phyloP scores from a whole-genome alignment of 1,140 invertebrate species.

The Orussus abietinus region DNA sequence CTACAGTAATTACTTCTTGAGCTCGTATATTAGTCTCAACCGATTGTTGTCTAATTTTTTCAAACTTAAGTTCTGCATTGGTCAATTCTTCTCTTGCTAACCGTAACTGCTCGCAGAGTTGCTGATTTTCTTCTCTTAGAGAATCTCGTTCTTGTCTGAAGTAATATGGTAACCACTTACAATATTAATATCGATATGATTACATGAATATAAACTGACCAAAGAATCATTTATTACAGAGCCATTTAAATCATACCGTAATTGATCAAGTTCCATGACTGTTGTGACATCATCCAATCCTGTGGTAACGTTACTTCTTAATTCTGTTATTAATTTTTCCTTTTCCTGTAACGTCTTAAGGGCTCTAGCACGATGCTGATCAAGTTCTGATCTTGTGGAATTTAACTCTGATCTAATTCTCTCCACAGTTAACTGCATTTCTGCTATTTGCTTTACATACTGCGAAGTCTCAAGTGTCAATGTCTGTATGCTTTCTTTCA shows the following conservation, averaged over 20 bases:
- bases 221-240: not conserved
- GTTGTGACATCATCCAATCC: constrained; percentile 41
- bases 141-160: constrained; percentile 59
- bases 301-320: constrained; percentile 50
- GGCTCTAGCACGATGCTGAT: constrained; percentile 69
- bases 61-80: constrained; percentile 47
- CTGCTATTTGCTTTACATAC: constrained; percentile 39
- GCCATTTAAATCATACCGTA: constrained; percentile 39
- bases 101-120: constrained; percentile 55
- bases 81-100: constrained; percentile 57
- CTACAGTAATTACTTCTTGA: constrained; percentile 56
- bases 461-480: constrained; percentile 38
- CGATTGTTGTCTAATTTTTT: constrained; percentile 43
- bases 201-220: constrained; percentile 5
- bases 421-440: constrained; percentile 51
- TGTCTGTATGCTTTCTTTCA: constrained; percentile 38
- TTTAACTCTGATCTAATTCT: constrained; percentile 58
- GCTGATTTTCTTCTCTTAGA: constrained; percentile 60
- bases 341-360: constrained; percentile 74
- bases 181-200: constrained; percentile 3
- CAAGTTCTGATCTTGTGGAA: constrained; percentile 60
- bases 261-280: constrained; percentile 51
- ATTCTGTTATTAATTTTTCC: constrained; percentile 67
- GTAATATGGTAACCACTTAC: constrained; percentile 4
- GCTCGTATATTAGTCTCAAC: constrained; percentile 45